These are phyloP conservation scores for Cnemophilus loriae DNA, from an alignment of 2,113 vertebrate genomes.

Conservation along the genomic window DNA sequence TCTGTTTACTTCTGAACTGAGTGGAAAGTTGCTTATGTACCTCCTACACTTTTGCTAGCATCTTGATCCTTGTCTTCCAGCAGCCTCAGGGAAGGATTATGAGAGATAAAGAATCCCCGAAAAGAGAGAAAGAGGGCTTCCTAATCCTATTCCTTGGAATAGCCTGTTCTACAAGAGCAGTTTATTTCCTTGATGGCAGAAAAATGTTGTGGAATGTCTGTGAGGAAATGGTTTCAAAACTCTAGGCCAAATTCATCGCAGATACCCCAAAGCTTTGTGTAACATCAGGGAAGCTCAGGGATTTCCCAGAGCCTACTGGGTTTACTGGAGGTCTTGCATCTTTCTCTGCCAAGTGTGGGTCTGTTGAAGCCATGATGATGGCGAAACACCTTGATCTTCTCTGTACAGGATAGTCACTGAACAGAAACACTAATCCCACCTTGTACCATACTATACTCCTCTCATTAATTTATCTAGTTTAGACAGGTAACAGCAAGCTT, in stretches of 20 bases:
- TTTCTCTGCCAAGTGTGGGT: not conserved
- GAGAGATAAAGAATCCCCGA: not conserved
- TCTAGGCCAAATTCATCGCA: not conserved
- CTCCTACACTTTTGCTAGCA: not conserved
- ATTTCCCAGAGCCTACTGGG: not conserved
- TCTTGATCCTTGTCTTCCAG: conserved; percentile 7
- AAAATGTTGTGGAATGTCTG: not conserved
- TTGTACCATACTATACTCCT: not conserved
- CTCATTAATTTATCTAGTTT: not conserved
- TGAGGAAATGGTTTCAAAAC: not conserved
- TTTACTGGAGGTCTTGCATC: not conserved
- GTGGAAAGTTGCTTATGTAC: not conserved
- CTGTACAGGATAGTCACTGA: not conserved
- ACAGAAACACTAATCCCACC: not conserved
- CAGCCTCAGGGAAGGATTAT: not conserved
- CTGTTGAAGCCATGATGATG: not conserved
- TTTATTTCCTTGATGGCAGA: not conserved
- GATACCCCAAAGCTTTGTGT: not conserved
- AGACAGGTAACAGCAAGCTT: not conserved
- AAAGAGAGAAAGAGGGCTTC: not conserved
- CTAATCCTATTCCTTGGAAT: not conserved
- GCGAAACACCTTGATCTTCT: not conserved
- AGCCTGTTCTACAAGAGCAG: not conserved
- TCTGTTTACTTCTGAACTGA: not conserved
- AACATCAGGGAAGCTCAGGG: not conserved